Percentiles rank a stretch among this genome's conserved stretches.
Conservation (phyloP, 2,113 vertebrate genomes). For the Chlamydotis undulata region DNA sequence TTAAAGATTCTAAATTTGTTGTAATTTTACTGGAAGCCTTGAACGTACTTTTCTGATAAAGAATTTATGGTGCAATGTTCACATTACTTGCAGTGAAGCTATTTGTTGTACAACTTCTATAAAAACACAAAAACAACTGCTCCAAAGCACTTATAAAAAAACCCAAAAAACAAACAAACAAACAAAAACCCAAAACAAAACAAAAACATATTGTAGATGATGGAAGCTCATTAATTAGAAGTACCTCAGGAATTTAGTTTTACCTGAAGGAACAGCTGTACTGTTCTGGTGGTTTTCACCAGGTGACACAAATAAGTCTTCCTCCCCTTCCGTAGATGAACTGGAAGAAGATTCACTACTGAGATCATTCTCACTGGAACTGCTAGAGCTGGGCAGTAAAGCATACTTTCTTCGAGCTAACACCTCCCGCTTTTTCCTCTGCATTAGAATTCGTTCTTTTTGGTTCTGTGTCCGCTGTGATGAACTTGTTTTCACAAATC, state of each 20-base stretch:
- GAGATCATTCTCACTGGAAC: conserved; percentile 92
- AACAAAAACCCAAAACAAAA: not conserved
- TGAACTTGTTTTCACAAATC: conserved; percentile 88
- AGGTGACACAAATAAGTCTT: conserved; percentile 90
- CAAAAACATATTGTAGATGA: not conserved
- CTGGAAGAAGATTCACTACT: conserved; percentile 90
- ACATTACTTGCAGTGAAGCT: not conserved
- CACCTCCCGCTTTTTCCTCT: conserved; percentile 94
- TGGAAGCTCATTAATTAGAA: not conserved
- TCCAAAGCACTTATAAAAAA: not conserved
- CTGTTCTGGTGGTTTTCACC: conserved; percentile 90
- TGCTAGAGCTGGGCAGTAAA: conserved; percentile 93
- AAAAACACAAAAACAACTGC: not conserved
- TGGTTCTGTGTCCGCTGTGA: conserved; percentile 93
- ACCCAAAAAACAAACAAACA: too few relatives aligned
- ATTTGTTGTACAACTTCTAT: not conserved
- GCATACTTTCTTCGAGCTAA: conserved; percentile 92
- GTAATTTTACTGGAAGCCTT: not conserved
- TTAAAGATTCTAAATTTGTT: not conserved
- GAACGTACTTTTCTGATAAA: not conserved
- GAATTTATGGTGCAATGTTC: not conserved
- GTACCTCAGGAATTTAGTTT: not conserved
- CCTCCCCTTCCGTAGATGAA: conserved; percentile 92
- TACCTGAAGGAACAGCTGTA: conserved; percentile 90
- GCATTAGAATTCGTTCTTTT: conserved; percentile 92